Base-by-base conservation (phyloP, 2,113 vertebrate species). In the Vicugna pacos region DNA sequence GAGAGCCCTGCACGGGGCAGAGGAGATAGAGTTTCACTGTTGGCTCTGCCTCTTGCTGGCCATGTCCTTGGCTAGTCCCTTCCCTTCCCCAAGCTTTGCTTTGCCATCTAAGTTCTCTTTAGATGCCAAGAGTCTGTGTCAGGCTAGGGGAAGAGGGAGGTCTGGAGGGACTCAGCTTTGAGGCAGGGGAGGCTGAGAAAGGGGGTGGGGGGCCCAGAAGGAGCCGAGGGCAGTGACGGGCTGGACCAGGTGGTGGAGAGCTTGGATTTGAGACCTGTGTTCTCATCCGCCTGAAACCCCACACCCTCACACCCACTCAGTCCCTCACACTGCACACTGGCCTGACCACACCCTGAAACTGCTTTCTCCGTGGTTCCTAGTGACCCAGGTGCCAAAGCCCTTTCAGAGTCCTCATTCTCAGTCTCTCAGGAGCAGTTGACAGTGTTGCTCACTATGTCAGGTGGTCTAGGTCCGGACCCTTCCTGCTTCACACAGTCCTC, bases 11-110 rank as follows among this genome's bases (percentile, higher is more conserved):
- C 15, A 26, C 3, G 13, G 38, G 26, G 32, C 24, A 3, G 35
- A 84, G n/a, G 46, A 64, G 56, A 69, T 0, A 0, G 65, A 22
- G 30, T 12, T 54, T n/a, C 7, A 0, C 32, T 20, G 0, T 17
- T 50, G 50, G 32, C n/a, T 46, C 32, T 28, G 38, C n/a, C 48
- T 60, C 28, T 26, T 67, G n/a, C 58, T 65, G 50, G 15, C 42
- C 38, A 9, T 26, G 52, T 92, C 73, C n/a, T 73, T 6, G 48
- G 42, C 60, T 75, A 48, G n/a, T 13, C 60, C 58, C 35, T 28
- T 4, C 58, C 17, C 77, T 48, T 60, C 48, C 42, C 69, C 35
- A 79, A 46, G 24, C 30, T 28, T 42, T 5, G 1, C 42, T 17
- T 69, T 62, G 13, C 32, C 72, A 38, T 24, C 35, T 12, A n/a